Evolutionary conservation across 2,888 invertebrate species (phyloP), one percentile per base, ranked within the genome.

Genomic region (Ischnura elegans): DNA sequence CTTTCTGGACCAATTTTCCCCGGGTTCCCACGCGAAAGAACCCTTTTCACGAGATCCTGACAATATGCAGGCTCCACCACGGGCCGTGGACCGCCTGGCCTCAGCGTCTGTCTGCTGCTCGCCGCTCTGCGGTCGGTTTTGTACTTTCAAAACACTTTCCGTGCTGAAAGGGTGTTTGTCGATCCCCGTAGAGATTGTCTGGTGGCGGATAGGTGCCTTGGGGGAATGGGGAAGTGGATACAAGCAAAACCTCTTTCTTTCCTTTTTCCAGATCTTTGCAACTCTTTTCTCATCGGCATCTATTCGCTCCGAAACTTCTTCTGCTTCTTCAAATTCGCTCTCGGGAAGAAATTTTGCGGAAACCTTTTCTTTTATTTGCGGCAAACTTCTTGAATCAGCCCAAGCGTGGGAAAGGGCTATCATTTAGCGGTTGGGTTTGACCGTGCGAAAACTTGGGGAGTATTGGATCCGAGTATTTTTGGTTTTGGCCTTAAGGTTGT

Each of bases 241-340:
- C 76, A 76, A 29, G 66, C 29, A 76, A 76, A 76, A 76, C 76
- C 76, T n/a, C n/a, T 61, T n/a, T n/a, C n/a, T n/a, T 61, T 61
- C n/a, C 61, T 36, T 29, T 76, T 36, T 10, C 66, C 66, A 1
- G 29, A 19, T 29, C 36, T n/a, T n/a, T 76, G 61, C 36, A 76
- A 36, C 76, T 36, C 29, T 76, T 36, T 36, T 36, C 5, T 25
- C 10, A 1, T 4, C 25, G 25, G 21, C 61, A 6, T 25, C 19
- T 61, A 2, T 16, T 21, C 1, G 61, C 19, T 25, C 61, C 61
- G 61, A 61, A 21, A 3, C 8, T n/a, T 61, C 51, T 51, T 13
- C 51, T 6, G 61, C 61, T n/a, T 21, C 25, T 61, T n/a, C 8
- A n/a, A 61, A 21, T 6, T n/a, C 61, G n/a, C 19, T 61, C 51